Evolutionary conservation across 2,113 vertebrate genomes (phyloP).

Genomic region (Silurus glanis): DNA sequence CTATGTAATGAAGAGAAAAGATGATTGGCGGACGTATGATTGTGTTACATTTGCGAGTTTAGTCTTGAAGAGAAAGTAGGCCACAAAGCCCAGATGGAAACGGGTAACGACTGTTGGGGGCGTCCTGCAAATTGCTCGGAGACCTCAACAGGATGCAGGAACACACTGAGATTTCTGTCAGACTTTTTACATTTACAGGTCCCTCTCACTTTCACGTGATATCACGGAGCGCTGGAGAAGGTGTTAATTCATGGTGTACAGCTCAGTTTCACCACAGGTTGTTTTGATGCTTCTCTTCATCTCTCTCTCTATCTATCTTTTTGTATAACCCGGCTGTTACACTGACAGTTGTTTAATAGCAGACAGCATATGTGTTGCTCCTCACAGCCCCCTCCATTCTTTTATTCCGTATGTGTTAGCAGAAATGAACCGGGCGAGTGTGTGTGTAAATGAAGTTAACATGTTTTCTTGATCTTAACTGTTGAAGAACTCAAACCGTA

Average conservation of each 20-base stretch:
- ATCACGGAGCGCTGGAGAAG: neutral
- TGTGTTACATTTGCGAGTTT: neutral
- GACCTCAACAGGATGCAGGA: neutral
- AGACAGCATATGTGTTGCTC: constrained; percentile 24
- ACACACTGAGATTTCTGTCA: neutral
- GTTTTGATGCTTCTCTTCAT: neutral
- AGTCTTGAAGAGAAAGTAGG: constrained; percentile 30
- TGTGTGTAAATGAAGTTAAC: neutral
- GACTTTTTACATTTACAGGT: neutral
- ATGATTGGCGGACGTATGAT: no score
- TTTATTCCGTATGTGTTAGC: neutral
- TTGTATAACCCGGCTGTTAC: neutral
- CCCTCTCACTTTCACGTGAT: neutral
- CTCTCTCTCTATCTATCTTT: neutral
- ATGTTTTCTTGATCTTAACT: no score
- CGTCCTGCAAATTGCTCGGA: neutral
- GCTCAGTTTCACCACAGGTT: neutral
- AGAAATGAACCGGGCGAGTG: neutral
- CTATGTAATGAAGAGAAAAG: no score
- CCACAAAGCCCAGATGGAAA: constrained; percentile 25
- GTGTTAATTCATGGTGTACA: constrained; percentile 31
- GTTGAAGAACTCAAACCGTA: neutral
- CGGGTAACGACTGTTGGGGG: neutral
- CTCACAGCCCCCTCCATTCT: neutral
- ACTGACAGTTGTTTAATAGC: constrained; percentile 7